Conservation (phyloP, 2,113 vertebrate species). For the Ranitomeya variabilis region DNA sequence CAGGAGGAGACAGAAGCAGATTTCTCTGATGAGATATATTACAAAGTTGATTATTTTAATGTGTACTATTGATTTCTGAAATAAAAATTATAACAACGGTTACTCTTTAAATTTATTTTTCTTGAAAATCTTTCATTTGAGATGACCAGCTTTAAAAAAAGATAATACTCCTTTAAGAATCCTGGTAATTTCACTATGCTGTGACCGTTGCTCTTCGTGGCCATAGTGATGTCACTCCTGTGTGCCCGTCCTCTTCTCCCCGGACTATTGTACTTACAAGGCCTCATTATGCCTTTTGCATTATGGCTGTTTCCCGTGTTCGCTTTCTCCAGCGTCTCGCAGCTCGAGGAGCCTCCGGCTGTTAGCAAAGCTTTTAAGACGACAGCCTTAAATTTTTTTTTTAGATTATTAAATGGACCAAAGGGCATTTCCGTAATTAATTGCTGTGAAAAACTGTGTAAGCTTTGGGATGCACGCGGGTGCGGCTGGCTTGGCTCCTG, state of each 20-base stretch:
- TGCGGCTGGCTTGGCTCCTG: background rate
- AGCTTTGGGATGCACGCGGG: background rate
- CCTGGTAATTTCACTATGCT: background rate
- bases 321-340: background rate
- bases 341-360: background rate
- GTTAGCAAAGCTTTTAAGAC: background rate
- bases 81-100: too few relatives aligned
- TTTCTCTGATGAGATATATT: too few relatives aligned
- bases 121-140: too few relatives aligned
- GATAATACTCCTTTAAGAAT: too few relatives aligned
- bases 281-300: background rate
- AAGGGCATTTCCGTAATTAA: background rate
- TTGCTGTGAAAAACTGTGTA: background rate
- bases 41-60: too few relatives aligned
- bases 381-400: background rate
- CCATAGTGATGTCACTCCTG: background rate
- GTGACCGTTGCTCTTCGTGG: background rate
- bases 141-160: too few relatives aligned
- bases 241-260: background rate
- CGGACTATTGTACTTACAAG: background rate
- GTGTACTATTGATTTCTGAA: too few relatives aligned
- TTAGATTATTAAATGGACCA: constrained; percentile 7
- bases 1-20: too few relatives aligned
- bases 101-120: too few relatives aligned
- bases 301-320: background rate